These are phyloP conservation scores for Ommatoiulus sabulosus DNA, from an alignment of 2,888 invertebrate genomes.

Conservation along the genomic window DNA sequence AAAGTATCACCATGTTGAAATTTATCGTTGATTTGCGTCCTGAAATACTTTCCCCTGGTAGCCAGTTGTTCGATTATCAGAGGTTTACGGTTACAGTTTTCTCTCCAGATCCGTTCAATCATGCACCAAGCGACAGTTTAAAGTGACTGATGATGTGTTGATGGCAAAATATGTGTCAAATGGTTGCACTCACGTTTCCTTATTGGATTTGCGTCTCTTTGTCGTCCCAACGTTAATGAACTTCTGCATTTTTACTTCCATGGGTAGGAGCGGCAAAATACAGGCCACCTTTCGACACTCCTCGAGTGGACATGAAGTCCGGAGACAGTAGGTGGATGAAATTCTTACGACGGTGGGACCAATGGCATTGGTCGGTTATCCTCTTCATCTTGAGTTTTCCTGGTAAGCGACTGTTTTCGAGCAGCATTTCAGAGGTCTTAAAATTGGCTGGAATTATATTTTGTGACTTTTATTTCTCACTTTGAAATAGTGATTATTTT, in stretches of 20 bases:
- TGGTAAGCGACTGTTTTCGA: not conserved
- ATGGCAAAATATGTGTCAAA: conserved; percentile 5
- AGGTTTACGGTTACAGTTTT: not conserved
- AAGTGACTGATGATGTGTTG: conserved; percentile 35
- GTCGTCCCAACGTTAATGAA: not conserved
- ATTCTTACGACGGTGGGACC: not conserved
- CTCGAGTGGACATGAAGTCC: conserved; percentile 48
- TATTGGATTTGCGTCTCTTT: not conserved
- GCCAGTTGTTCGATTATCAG: not conserved
- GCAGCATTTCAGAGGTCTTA: not conserved
- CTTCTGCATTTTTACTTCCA: not conserved
- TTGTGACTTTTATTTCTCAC: not conserved
- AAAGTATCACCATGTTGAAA: too few relatives aligned
- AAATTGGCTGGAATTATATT: too few relatives aligned
- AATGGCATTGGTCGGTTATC: not conserved
- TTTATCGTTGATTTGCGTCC: too few relatives aligned
- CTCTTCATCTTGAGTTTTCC: conserved; percentile 44
- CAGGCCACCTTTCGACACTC: not conserved
- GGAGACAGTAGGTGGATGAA: conserved; percentile 49
- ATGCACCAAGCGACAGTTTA: not conserved
- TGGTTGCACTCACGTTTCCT: not conserved
- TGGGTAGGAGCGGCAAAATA: not conserved
- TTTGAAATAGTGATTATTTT: not conserved
- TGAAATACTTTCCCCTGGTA: too few relatives aligned
- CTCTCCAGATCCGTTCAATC: not conserved